A percentile compares a stretch with the other conserved stretches of the same genome.
Evolutionary conservation across 2,797 vertebrate genomes (phyloP).

Genomic region (Coluber constrictor): DNA sequence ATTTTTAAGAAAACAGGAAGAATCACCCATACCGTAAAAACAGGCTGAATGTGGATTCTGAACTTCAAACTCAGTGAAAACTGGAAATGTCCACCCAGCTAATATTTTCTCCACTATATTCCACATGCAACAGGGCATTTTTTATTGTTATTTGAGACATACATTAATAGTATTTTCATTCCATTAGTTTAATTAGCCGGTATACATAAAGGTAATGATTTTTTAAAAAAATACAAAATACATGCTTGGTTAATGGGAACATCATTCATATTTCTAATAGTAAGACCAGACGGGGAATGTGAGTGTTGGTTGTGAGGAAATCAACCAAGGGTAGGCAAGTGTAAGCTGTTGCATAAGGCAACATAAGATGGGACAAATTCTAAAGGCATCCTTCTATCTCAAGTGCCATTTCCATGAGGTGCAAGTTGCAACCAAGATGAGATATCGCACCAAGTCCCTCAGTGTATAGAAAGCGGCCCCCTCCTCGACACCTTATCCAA

Average conservation of each 20-base stretch:
- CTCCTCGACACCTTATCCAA: not conserved
- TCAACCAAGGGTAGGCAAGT: not conserved
- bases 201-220: not conserved
- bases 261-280: not conserved
- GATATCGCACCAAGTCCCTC: rapidly evolving
- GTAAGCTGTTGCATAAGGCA: not conserved
- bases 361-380: not conserved
- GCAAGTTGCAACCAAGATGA: not conserved
- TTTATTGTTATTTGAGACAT: not conserved
- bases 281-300: not conserved
- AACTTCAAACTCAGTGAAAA: not conserved
- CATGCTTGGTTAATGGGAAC: not conserved
- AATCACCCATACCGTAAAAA: too few relatives aligned
- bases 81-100: not conserved
- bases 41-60: not conserved
- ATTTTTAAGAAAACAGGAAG: not conserved
- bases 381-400: not conserved
- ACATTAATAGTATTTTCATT: not conserved
- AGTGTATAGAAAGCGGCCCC: too few relatives aligned
- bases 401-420: not conserved
- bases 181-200: not conserved
- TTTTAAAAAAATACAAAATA: not conserved
- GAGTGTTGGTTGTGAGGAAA: not conserved
- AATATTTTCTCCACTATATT: not conserved
- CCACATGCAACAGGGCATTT: not conserved